A percentile compares a stretch with the other conserved stretches of the same genome.
These are phyloP conservation scores for Laspeyria flexula DNA, from an alignment of 2,888 invertebrate genomes.

Conservation along the genomic window DNA sequence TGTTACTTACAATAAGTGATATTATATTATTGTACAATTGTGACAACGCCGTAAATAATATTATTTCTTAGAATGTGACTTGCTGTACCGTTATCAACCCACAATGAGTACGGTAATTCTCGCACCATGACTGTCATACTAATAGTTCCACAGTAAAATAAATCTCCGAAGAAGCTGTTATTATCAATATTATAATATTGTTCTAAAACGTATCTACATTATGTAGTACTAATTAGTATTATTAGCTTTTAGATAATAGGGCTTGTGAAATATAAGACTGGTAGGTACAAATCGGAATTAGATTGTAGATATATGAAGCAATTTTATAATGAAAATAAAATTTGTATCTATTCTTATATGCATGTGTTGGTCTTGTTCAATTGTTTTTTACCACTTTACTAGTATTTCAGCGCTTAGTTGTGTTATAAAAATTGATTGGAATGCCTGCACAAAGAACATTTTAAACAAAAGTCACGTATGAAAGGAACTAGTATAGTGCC, in stretches of 20 bases:
- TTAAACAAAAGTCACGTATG: conserved; percentile 48
- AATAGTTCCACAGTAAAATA: conserved; percentile 41
- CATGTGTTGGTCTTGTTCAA: too few relatives aligned
- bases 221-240: background rate
- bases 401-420: background rate
- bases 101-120: conserved; percentile 47
- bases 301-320: too few relatives aligned
- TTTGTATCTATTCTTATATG: too few relatives aligned
- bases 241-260: background rate
- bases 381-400: background rate
- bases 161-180: conserved; percentile 22
- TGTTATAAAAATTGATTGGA: conserved; percentile 38
- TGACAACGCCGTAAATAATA: conserved; percentile 22
- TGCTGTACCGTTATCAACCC: conserved; percentile 36
- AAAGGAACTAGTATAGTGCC: conserved; percentile 51
- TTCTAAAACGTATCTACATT: conserved; percentile 6
- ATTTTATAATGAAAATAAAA: too few relatives aligned
- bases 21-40: conserved; percentile 8
- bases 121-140: conserved; percentile 51
- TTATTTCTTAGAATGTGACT: conserved; percentile 30
- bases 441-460: conserved; percentile 48
- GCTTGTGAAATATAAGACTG: too few relatives aligned
- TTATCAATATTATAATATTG: conserved; percentile 17
- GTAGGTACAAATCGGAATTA: too few relatives aligned
- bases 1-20: background rate